These are phyloP conservation scores for Peromyscus leucopus DNA, from an alignment of 2,113 vertebrate species.

Conservation along the genomic window DNA sequence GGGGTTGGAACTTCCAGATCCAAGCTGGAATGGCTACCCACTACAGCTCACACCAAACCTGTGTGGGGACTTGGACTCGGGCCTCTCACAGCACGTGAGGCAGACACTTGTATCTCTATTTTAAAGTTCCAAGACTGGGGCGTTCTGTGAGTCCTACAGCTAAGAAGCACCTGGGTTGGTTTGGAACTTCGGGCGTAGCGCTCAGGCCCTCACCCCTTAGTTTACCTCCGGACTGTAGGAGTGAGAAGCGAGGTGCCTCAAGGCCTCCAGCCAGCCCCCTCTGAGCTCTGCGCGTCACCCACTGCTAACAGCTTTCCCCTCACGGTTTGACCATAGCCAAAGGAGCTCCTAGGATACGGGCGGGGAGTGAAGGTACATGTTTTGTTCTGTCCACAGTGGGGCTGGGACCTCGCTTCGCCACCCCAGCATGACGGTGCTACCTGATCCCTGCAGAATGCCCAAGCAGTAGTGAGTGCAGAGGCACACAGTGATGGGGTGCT, in stretches of 20 bases:
- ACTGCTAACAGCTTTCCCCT: background rate
- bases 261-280: background rate
- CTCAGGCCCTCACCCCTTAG: background rate
- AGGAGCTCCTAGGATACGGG: too few species aligned
- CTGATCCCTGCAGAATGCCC: background rate
- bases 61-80: fast-evolving
- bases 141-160: background rate
- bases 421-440: fast-evolving
- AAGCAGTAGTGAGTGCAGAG: background rate
- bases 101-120: background rate
- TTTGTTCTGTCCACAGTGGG: background rate
- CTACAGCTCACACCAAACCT: background rate
- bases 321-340: background rate
- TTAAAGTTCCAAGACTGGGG: background rate
- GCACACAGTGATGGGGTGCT: background rate
- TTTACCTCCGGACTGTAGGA: background rate
- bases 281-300: background rate
- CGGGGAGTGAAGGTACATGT: background rate
- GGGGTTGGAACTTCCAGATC: too few species aligned
- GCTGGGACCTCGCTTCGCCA: background rate
- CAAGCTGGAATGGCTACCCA: too few species aligned
- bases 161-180: background rate
- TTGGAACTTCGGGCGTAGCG: background rate
- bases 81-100: background rate
- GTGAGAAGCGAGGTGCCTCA: background rate